Evolutionary conservation across 2,797 vertebrate species (phyloP).

Genomic region (Gobio occitaniae): DNA sequence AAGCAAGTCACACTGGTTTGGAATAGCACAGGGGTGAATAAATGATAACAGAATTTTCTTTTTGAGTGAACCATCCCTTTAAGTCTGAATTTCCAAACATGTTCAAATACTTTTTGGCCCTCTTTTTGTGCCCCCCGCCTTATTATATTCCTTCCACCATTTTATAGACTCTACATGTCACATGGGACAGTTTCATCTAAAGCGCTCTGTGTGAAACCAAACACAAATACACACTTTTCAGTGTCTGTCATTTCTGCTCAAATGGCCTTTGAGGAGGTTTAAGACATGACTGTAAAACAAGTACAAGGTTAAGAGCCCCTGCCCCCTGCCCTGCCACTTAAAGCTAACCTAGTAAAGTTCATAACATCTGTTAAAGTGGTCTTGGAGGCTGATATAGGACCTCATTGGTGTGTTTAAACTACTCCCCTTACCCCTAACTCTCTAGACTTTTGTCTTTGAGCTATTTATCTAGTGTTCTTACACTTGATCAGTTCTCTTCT

Average conservation of each 20-base stretch:
- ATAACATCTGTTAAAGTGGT: constrained; percentile 70
- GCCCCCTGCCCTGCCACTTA: constrained; percentile 49
- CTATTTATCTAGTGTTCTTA: constrained; percentile 65
- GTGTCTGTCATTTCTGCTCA: constrained; percentile 14
- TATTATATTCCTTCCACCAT: not conserved
- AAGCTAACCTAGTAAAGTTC: constrained; percentile 61
- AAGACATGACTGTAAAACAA: constrained; percentile 48
- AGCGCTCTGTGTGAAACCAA: constrained; percentile 19
- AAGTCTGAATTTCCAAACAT: not conserved
- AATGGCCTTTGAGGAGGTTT: constrained; percentile 39
- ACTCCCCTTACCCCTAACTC: constrained; percentile 52
- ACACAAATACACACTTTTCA: constrained; percentile 17
- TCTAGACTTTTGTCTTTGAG: constrained; percentile 56
- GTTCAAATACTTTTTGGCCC: not conserved
- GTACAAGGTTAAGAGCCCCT: constrained; percentile 28
- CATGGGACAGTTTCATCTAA: constrained; percentile 1
- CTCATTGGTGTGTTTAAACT: constrained; percentile 67
- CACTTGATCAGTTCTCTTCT: constrained; percentile 58
- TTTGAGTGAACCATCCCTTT: not conserved
- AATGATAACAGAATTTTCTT: not conserved
- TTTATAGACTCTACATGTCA: not conserved
- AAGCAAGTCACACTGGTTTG: not conserved
- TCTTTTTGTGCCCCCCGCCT: not conserved
- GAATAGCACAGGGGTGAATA: not conserved
- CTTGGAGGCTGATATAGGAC: constrained; percentile 48